phyloP scores from a whole-genome alignment of 2,797 vertebrate species.

The Pseudopleuronectes americanus region DNA sequence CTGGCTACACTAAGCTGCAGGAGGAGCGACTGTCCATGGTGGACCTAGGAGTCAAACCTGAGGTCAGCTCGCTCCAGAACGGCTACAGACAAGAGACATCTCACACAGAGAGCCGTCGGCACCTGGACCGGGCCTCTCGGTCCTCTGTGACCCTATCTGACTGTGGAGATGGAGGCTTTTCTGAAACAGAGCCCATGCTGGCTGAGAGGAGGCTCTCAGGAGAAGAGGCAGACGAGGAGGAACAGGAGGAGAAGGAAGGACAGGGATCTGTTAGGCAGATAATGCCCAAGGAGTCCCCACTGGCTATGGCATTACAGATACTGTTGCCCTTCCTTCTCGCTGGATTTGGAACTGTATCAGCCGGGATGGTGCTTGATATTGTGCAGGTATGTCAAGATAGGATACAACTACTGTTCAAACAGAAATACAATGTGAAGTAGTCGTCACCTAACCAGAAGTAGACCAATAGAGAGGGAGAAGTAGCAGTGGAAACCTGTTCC shows the following conservation, averaged over 20 bases:
- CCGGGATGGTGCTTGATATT: constrained; percentile 96
- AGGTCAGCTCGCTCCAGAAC: constrained; percentile 82
- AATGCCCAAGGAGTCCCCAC: constrained; percentile 91
- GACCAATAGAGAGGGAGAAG: neutral
- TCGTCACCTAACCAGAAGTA: too few species aligned
- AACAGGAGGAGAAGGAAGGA: constrained; percentile 77
- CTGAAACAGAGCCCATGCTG: constrained; percentile 90
- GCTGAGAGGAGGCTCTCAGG: constrained; percentile 81
- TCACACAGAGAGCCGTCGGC: constrained; percentile 68
- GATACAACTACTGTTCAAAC: constrained; percentile 1
- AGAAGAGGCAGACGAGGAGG: constrained; percentile 80
- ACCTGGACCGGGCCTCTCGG: constrained; percentile 73
- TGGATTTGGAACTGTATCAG: constrained; percentile 96
- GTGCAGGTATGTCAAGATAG: constrained; percentile 87
- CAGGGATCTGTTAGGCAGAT: constrained; percentile 73
- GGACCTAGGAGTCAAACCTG: constrained; percentile 81
- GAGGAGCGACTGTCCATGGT: constrained; percentile 91
- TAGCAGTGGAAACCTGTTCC: neutral
- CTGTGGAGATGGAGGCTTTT: constrained; percentile 77
- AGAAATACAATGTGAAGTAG: neutral
- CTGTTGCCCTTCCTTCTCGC: constrained; percentile 94
- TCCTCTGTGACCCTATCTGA: constrained; percentile 84
- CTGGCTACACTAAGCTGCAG: constrained; percentile 90
- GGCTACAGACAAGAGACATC: constrained; percentile 77
- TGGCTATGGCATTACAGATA: constrained; percentile 94